Percentiles rank a stretch among this genome's conserved stretches.
These are phyloP conservation scores for Tipula helvola DNA, from an alignment of 2,888 invertebrate genomes.

Conservation along the genomic window DNA sequence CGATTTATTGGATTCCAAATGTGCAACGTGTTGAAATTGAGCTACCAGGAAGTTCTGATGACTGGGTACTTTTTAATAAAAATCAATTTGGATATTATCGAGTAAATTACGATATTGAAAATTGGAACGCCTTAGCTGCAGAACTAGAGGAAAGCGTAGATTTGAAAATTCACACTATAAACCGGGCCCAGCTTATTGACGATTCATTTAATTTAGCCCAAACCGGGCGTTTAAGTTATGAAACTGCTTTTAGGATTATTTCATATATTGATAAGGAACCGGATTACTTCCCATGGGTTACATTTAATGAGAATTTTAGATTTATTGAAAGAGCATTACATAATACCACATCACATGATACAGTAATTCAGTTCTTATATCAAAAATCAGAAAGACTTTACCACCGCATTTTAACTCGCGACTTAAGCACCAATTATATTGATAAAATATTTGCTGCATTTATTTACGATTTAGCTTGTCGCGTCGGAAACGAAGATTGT, in stretches of 20 bases:
- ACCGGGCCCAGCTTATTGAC: constrained; percentile 69
- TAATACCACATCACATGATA: background rate
- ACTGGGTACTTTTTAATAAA: constrained; percentile 32
- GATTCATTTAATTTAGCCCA: constrained; percentile 50
- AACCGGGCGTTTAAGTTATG: constrained; percentile 25
- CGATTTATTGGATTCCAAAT: constrained; percentile 10
- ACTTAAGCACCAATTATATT: background rate
- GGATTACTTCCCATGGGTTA: constrained; percentile 52
- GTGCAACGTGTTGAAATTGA: background rate
- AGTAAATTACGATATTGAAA: constrained; percentile 54
- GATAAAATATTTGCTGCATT: background rate
- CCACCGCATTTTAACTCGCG: background rate
- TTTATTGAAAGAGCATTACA: background rate
- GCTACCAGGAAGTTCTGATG: constrained; percentile 14
- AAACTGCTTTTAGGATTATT: constrained; percentile 42
- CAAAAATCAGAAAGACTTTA: background rate
- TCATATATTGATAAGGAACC: constrained; percentile 43
- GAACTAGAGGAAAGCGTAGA: background rate
- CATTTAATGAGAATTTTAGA: background rate
- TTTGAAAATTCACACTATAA: constrained; percentile 33
- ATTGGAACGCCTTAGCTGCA: constrained; percentile 44
- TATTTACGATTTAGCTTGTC: background rate
- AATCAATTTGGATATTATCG: constrained; percentile 40
- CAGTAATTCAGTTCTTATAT: background rate
- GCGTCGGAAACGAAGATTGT: background rate